These are phyloP conservation scores for Spisula solida DNA, from an alignment of 2,888 invertebrate species.

Conservation along the genomic window DNA sequence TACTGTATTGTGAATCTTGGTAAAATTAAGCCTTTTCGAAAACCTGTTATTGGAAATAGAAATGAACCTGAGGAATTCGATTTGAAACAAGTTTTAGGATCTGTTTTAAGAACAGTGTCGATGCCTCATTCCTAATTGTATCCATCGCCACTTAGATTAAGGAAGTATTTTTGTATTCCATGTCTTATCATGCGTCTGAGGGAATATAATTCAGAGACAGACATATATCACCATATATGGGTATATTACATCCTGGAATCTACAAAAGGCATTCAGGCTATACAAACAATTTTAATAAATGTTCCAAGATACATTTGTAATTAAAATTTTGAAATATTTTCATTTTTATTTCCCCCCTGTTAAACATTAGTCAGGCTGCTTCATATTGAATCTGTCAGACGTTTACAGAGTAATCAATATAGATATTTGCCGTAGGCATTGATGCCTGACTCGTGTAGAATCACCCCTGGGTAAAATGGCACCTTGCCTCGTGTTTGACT, in stretches of 20 bases:
- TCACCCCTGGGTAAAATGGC: neutral
- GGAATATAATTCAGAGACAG: neutral
- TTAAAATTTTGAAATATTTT: conserved; percentile 5
- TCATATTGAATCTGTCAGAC: neutral
- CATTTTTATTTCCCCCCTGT: neutral
- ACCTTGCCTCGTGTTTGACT: neutral
- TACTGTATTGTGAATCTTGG: too few relatives aligned
- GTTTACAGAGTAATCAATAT: neutral
- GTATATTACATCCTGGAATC: neutral
- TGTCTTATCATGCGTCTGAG: too few relatives aligned
- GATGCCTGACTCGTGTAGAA: neutral
- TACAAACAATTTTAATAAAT: neutral
- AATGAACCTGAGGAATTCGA: too few relatives aligned
- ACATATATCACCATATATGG: neutral
- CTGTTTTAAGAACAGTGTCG: too few relatives aligned
- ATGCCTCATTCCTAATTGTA: too few relatives aligned
- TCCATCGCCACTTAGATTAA: too few relatives aligned
- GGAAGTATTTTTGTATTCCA: too few relatives aligned
- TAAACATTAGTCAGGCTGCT: neutral
- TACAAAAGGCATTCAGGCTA: neutral
- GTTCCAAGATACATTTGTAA: neutral
- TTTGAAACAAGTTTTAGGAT: too few relatives aligned
- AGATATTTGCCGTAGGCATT: neutral
- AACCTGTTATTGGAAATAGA: too few relatives aligned
- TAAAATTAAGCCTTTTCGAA: too few relatives aligned